Evolutionary conservation across 64 coral and sea anemone species (phyloP).

Genomic region (Porites lutea): DNA sequence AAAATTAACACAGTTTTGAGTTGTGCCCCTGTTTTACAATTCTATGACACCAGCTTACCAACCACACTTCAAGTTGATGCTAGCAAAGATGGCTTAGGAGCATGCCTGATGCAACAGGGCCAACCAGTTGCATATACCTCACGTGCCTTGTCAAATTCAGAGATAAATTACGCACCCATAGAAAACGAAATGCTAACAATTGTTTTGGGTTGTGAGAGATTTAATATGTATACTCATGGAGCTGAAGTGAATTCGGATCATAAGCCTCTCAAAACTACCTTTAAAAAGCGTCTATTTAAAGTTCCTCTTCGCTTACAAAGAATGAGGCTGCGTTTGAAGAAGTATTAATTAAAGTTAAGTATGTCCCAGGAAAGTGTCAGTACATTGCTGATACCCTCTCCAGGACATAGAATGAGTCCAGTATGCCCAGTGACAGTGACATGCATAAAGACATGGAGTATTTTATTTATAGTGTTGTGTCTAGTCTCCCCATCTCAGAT

Average conservation of each 20-base stretch:
- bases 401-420: neutral
- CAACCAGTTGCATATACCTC: slow-evolving; percentile 51
- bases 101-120: slow-evolving; percentile 45
- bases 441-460: slow-evolving; percentile 42
- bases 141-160: slow-evolving; percentile 43
- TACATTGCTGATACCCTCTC: slow-evolving; percentile 54
- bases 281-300: slow-evolving; percentile 50
- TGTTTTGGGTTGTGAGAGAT: slow-evolving; percentile 54
- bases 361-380: slow-evolving; percentile 56
- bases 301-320: slow-evolving; percentile 56
- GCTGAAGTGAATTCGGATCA: slow-evolving; percentile 41
- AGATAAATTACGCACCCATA: neutral
- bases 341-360: slow-evolving; percentile 42
- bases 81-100: slow-evolving; percentile 34
- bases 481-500: slow-evolving; percentile 26
- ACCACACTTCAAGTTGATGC: neutral
- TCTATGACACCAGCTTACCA: slow-evolving; percentile 61
- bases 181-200: slow-evolving; percentile 42
- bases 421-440: neutral
- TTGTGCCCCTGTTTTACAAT: slow-evolving; percentile 39
- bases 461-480: neutral
- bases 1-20: slow-evolving; percentile 35
- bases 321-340: slow-evolving; percentile 67
- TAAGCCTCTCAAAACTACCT: slow-evolving; percentile 54
- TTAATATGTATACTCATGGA: neutral